Evolutionary conservation across 53 echinoderm and acorn worm genomes (phyloP).

Genomic region (Echinometra lucunter): DNA sequence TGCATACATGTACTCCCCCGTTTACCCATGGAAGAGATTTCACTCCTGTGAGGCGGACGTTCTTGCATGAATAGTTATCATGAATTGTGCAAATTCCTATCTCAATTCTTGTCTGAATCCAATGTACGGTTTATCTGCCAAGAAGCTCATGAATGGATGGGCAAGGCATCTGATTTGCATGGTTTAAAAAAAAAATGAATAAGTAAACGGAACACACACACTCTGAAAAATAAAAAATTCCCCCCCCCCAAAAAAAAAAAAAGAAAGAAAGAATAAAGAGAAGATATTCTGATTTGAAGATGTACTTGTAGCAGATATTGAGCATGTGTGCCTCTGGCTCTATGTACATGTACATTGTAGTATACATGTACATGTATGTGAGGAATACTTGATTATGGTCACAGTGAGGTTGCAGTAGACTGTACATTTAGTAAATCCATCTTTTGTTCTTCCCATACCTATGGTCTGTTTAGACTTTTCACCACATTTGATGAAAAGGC

Average conservation of each 20-base stretch:
- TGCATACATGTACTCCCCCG: neutral
- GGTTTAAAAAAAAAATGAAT: no score
- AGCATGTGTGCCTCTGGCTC: no score
- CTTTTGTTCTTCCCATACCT: neutral
- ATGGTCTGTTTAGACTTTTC: neutral
- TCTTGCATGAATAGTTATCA: slow-evolving; percentile 33
- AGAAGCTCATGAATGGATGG: neutral
- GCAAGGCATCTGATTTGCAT: no score
- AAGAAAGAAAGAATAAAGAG: no score
- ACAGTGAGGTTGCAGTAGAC: neutral
- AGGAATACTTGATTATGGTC: neutral
- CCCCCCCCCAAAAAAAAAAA: no score
- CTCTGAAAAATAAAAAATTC: no score
- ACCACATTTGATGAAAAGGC: neutral
- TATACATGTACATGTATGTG: neutral
- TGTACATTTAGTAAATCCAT: neutral
- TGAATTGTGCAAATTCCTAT: slow-evolving; percentile 4
- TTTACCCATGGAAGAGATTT: slow-evolving; percentile 36
- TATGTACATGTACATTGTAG: neutral
- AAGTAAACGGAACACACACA: no score
- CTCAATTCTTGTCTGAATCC: slow-evolving; percentile 1
- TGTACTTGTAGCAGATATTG: no score
- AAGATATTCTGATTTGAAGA: no score
- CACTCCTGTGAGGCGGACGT: neutral
- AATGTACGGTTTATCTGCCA: no score